These are phyloP conservation scores for Dynastes grantii DNA, from an alignment of 2,888 invertebrate genomes.

Conservation along the genomic window DNA sequence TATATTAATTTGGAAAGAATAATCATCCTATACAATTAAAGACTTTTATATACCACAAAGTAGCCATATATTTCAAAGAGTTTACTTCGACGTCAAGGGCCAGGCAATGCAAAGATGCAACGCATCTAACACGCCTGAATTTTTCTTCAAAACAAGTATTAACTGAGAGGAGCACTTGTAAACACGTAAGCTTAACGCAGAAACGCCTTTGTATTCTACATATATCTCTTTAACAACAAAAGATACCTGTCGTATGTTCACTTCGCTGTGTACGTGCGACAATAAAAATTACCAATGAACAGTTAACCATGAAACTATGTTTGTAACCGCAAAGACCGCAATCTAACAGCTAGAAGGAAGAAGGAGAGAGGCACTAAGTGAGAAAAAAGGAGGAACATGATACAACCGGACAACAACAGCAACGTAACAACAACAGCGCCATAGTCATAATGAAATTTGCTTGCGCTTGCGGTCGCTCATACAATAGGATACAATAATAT, in stretches of 20 bases:
- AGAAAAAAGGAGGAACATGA: conserved; percentile 24
- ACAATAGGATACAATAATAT: conserved; percentile 12
- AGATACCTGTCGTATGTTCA: conserved; percentile 23
- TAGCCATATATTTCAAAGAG: too few relatives aligned
- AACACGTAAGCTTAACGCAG: neutral
- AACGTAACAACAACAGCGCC: conserved; percentile 21
- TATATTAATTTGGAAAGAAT: too few relatives aligned
- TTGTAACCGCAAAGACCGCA: conserved; percentile 42
- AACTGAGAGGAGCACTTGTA: too few relatives aligned
- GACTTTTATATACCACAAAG: too few relatives aligned
- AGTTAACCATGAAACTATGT: conserved; percentile 41
- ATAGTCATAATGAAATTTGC: conserved; percentile 43
- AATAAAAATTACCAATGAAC: conserved; percentile 42
- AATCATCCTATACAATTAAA: too few relatives aligned
- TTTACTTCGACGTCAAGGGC: too few relatives aligned
- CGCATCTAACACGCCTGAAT: too few relatives aligned
- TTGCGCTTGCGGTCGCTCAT: conserved; percentile 40
- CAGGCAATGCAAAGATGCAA: too few relatives aligned
- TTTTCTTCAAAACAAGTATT: too few relatives aligned
- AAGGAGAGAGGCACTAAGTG: conserved; percentile 2
- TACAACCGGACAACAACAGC: conserved; percentile 24
- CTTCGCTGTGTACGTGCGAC: neutral
- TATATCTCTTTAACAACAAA: neutral
- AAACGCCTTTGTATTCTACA: neutral
- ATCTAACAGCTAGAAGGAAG: conserved; percentile 29